phyloP scores from a whole-genome alignment of 1,140 invertebrate genomes.

The Drosophila truncata region DNA sequence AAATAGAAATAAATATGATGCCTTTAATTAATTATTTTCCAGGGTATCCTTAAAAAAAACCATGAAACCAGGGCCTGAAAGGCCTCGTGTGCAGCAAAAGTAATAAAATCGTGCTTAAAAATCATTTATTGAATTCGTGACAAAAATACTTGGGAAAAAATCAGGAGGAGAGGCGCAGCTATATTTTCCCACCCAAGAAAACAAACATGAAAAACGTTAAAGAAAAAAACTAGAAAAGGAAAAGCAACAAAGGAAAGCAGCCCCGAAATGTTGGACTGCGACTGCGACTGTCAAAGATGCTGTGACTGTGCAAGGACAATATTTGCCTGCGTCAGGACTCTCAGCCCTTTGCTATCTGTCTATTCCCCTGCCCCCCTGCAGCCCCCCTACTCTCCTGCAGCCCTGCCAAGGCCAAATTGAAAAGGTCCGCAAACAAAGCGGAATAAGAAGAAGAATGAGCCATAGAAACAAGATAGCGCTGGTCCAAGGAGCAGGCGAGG shows the following conservation, averaged over 20 bases:
- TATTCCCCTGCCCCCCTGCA: neutral
- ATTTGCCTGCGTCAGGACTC: slow-evolving; percentile 63
- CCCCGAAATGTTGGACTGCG: slow-evolving; percentile 14
- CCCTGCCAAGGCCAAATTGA: slow-evolving; percentile 57
- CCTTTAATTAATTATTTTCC: neutral
- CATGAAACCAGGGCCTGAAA: slow-evolving; percentile 25
- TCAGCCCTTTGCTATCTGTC: slow-evolving; percentile 36
- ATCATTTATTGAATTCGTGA: slow-evolving; percentile 83
- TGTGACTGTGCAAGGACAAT: slow-evolving; percentile 74
- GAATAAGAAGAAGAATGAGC: slow-evolving; percentile 31
- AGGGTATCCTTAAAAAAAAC: neutral
- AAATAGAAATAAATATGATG: neutral
- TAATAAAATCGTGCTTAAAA: slow-evolving; percentile 83
- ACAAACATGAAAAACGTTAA: slow-evolving; percentile 5
- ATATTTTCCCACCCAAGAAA: neutral
- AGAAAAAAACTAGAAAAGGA: neutral
- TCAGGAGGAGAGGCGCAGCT: neutral
- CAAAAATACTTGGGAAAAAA: slow-evolving; percentile 62
- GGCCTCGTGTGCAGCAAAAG: slow-evolving; percentile 48
- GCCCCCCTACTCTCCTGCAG: neutral
- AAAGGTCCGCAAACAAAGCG: slow-evolving; percentile 55
- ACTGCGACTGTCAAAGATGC: slow-evolving; percentile 69
- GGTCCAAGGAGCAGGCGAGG: slow-evolving; percentile 16
- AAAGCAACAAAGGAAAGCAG: neutral
- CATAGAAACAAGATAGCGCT: slow-evolving; percentile 57